A percentile compares a stretch with the other conserved stretches of the same genome.
phyloP scores from a whole-genome alignment of 2,888 invertebrate species.

The Dryobotodes eremita region DNA sequence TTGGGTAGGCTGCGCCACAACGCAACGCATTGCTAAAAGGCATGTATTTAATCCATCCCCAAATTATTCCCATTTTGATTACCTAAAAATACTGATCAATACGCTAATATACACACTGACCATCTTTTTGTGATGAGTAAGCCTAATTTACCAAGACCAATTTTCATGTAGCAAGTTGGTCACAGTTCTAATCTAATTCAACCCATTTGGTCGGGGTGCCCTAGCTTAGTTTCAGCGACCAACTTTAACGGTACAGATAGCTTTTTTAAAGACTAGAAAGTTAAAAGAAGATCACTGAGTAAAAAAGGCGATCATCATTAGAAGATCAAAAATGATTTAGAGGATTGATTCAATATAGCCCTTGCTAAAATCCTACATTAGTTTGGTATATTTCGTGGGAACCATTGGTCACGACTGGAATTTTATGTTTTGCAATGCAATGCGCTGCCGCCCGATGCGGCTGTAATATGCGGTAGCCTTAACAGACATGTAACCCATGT shows the following conservation, averaged over 20 bases:
- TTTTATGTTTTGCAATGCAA: not conserved
- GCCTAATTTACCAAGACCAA: not conserved
- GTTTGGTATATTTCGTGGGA: not conserved
- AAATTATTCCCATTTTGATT: not conserved
- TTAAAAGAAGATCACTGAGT: not conserved
- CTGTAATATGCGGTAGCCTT: constrained; percentile 34
- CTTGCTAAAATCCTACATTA: not conserved
- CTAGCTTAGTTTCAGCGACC: not conserved
- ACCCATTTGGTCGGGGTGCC: not conserved
- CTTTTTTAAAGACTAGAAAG: not conserved
- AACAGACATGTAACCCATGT: constrained; percentile 32
- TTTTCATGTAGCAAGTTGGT: not conserved
- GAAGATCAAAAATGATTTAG: not conserved
- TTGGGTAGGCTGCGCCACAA: not conserved
- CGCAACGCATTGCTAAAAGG: not conserved
- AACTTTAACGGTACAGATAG: not conserved
- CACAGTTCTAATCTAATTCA: not conserved
- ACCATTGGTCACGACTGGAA: not conserved
- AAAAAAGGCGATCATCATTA: not conserved
- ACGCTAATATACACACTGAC: not conserved
- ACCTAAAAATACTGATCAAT: not conserved
- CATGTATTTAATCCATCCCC: not conserved
- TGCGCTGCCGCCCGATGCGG: not conserved
- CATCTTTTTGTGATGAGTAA: not conserved
- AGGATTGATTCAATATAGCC: not conserved